Evolutionary conservation across 2,797 vertebrate species (phyloP).

Genomic region (Paramormyrops hopkinsi): DNA sequence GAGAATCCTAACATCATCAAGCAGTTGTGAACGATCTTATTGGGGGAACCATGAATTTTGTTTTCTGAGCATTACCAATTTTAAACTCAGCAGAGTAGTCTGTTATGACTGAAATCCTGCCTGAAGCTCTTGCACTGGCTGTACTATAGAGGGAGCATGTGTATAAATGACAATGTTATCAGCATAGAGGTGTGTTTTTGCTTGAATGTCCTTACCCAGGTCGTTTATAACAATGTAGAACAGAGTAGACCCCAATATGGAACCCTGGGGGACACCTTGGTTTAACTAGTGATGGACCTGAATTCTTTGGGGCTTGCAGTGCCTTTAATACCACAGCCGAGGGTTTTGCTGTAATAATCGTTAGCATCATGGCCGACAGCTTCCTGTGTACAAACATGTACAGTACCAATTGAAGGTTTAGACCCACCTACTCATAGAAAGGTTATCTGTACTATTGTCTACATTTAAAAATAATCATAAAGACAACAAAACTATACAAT

Average conservation of each 20-base stretch:
- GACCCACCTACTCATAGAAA: neutral
- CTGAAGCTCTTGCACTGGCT: neutral
- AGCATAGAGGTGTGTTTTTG: neutral
- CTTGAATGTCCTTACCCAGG: neutral
- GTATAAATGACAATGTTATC: neutral
- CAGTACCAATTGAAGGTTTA: neutral
- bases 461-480: neutral
- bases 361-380: constrained; percentile 12
- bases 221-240: neutral
- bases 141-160: neutral
- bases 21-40: neutral
- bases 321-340: constrained; percentile 15
- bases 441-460: neutral
- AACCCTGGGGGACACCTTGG: neutral
- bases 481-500: neutral
- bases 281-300: neutral
- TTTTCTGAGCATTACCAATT: neutral
- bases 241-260: neutral
- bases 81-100: neutral
- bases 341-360: constrained; percentile 5
- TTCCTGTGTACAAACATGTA: neutral
- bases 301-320: neutral
- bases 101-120: neutral
- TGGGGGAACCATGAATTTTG: neutral
- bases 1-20: neutral